Evolutionary conservation across 2,888 invertebrate species (phyloP).

Genomic region (Sericinus montela): DNA sequence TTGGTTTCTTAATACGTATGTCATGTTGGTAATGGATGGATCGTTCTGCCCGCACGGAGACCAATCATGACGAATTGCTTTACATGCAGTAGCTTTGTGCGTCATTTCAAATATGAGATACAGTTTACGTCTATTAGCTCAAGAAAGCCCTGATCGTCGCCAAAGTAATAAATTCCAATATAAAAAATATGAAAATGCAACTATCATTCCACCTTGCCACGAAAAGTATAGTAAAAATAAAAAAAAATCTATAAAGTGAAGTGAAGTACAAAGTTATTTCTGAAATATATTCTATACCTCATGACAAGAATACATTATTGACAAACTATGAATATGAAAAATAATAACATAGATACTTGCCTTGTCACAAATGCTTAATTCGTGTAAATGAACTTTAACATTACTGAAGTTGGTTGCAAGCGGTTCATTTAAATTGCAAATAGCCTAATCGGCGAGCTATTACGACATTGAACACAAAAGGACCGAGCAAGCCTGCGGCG

Average conservation of each 20-base stretch:
- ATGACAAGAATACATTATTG: not conserved
- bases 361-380: not conserved
- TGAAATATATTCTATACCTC: too few relatives aligned
- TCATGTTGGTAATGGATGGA: constrained; percentile 13
- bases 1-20: constrained; percentile 13
- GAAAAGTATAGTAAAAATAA: too few relatives aligned
- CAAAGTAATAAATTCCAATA: too few relatives aligned
- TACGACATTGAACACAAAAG: constrained; percentile 39
- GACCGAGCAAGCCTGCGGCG: constrained; percentile 24
- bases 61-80: not conserved
- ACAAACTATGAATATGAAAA: not conserved
- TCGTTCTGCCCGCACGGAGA: constrained; percentile 12
- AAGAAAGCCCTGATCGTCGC: too few relatives aligned
- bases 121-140: too few relatives aligned
- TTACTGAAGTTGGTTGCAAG: constrained; percentile 31
- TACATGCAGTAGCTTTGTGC: too few relatives aligned
- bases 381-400: constrained; percentile 30
- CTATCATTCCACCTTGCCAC: too few relatives aligned
- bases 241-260: too few relatives aligned
- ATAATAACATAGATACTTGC: not conserved
- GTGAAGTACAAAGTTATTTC: too few relatives aligned
- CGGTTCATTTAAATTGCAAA: constrained; percentile 54
- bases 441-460: constrained; percentile 41
- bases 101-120: too few relatives aligned
- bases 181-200: too few relatives aligned